Evolutionary conservation across 2,113 vertebrate species (phyloP), one percentile per base, ranked within the genome.

Genomic region (Riparia riparia): DNA sequence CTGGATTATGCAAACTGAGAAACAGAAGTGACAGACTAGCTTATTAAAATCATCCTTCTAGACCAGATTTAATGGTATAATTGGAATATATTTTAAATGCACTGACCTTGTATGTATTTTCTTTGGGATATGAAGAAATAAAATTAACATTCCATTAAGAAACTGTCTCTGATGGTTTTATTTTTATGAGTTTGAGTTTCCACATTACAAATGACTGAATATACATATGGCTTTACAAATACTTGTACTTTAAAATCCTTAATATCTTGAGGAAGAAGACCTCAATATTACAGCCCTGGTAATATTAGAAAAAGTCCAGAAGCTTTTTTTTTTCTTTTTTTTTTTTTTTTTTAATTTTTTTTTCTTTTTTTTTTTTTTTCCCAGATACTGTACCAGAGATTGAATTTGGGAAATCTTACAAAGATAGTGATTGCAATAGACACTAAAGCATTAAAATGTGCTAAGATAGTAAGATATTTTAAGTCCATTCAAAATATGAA

Each of bases 121-220:
- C 76, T 82, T 79, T 85, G 54, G 49, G 42, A 81, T 86, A 42
- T 82, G 69, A 95, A 91, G 73, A 93, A 95, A 95, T 96, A 95
- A 95, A 97, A 95, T 89, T 90, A 95, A 50, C 71, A 83, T 92
- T 97, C 92, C 90, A 95, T 89, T 83, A 97, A 93, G 80, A 88
- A 82, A 37, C 44, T 76, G 66, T 86, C 51, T 90, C 64, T 73
- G 68, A 6, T 45, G 22, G 1, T 8, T 56, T 24, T 66, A 28
- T 24, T 32, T 71, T 76, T 78, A 47, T 49, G 42, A 69, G 42
- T 60, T 89, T 82, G 81, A 73, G 18, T 70, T 80, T 82, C 31
- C 18, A 2, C 49, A 91, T n/a, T 56, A 72, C 34, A 77, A 86
- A 63, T 78, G 32, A 63, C 58, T 64, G 54, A 88, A 72, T 57